Percentiles rank a stretch among this genome's conserved stretches.
Conservation (phyloP, 2,888 invertebrate species). For the Capitulum mitella region DNA sequence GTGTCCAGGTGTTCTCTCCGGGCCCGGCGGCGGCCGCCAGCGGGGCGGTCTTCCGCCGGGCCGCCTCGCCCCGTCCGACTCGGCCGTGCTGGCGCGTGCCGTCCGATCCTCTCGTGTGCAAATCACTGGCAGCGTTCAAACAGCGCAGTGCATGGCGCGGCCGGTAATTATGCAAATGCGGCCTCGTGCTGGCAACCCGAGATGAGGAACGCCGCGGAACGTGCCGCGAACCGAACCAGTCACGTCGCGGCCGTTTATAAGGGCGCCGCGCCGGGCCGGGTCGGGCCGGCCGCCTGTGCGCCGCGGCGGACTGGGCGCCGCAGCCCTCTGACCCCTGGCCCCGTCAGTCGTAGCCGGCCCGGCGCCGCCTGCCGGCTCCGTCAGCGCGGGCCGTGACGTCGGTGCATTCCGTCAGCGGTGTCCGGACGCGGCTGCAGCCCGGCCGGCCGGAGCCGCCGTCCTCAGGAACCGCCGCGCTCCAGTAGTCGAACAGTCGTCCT, state of each 20-base stretch:
- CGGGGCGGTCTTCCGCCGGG: too few species aligned
- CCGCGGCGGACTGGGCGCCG: not conserved
- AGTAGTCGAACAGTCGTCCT: too few species aligned
- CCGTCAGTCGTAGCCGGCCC: not conserved
- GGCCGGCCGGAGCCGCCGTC: not conserved
- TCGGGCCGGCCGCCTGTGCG: too few species aligned
- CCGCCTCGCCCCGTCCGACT: too few species aligned
- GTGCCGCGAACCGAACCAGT: not conserved
- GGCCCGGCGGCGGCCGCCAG: too few species aligned
- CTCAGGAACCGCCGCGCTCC: not conserved
- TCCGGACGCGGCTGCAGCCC: not conserved
- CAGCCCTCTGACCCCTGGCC: not conserved
- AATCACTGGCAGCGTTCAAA: not conserved
- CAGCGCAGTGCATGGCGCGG: slow-evolving; percentile 12
- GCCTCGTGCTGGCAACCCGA: not conserved
- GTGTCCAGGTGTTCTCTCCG: too few species aligned
- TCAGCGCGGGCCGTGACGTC: not conserved
- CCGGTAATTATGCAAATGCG: slow-evolving; percentile 8
- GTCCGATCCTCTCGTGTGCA: not conserved
- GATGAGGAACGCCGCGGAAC: not conserved
- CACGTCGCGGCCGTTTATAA: not conserved
- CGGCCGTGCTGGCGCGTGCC: slow-evolving; percentile 7
- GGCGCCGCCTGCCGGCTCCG: not conserved
- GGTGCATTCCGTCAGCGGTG: not conserved
- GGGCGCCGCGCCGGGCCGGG: too few species aligned